phyloP scores from a whole-genome alignment of 2,113 vertebrate genomes.

The Nyctereutes procyonoides region DNA sequence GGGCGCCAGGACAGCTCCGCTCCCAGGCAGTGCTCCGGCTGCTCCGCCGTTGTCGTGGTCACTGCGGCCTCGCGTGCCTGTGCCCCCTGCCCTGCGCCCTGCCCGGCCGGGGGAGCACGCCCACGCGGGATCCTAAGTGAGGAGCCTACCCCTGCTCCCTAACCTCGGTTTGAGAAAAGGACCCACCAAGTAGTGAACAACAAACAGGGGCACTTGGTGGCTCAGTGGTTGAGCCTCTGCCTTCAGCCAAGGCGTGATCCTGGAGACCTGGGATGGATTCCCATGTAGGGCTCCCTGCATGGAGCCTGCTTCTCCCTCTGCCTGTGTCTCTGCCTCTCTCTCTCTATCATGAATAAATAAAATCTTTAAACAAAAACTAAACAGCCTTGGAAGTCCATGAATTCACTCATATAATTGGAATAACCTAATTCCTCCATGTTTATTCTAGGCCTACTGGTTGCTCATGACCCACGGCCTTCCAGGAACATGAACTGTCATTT shows the following conservation, averaged over 20 bases:
- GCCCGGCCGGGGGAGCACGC: no score
- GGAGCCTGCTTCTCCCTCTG: no score
- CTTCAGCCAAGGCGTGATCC: no score
- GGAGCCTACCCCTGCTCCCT: neutral
- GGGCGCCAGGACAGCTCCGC: neutral
- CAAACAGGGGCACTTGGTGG: neutral
- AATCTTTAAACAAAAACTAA: neutral
- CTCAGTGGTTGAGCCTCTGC: no score
- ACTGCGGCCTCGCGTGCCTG: no score
- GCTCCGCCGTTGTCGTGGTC: no score
- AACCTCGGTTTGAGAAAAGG: neutral
- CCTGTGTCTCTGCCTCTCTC: no score
- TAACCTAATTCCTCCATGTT: neutral
- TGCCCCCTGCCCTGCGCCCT: no score
- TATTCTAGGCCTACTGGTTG: neutral
- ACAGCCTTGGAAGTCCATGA: neutral
- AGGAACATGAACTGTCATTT: neutral
- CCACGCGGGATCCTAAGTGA: neutral
- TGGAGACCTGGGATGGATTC: no score
- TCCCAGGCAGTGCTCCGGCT: neutral
- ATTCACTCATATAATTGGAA: neutral
- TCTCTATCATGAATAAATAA: no score
- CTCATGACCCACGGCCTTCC: neutral
- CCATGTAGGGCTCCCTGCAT: no score
- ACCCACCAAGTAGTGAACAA: neutral